Base-by-base conservation (phyloP, 2,888 invertebrate genomes). In the Girardia tigrina region DNA sequence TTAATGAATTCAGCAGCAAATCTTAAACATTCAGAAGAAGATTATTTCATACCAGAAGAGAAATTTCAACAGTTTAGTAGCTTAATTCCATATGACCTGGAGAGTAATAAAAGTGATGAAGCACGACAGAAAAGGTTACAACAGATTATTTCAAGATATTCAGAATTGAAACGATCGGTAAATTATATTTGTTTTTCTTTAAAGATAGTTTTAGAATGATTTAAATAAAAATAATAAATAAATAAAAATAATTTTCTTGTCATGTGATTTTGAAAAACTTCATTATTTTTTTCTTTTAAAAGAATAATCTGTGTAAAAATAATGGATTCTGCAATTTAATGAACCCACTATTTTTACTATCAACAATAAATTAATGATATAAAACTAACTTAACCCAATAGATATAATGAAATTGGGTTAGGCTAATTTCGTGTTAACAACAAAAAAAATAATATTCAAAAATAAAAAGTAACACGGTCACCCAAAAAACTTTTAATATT, bases 81-180 rank as follows among this genome's bases (percentile, higher is more conserved):
- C 23, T 56, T 56, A 23, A 56, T 56, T 56, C 56, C 56, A 20
- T 56, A 56, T 56, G 56, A 56, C 23, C 56, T 56, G n/a, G 20
- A 56, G 23, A 56, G 56, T 23, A 56, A 56, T 56, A 56, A 56
- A 56, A 56, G 23, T 2, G 56, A 56, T n/a, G 56, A 56, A n/a
- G 6, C n/a, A 12, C 56, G 56, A 8, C 56, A 56, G 20, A 56
- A 56, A 4, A 56, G n/a, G 23, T 12, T 56, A 56, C n/a, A 56
- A 56, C 8, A 56, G 23, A 56, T 56, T 8, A 56, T 56, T 23
- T 20, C n/a, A 56, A 56, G n/a, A 56, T 56, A 56, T 56, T 56
- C 56, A 56, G 56, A 56, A 56, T 56, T 56, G n/a, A 56, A 56
- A 23, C 56, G 56, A 4, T 56, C 56, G 56, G 56, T 56, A 56